A percentile compares a stretch with the other conserved stretches of the same genome.
These are phyloP conservation scores for Trichopoda pennipes DNA, from an alignment of 2,888 invertebrate genomes.

Conservation along the genomic window DNA sequence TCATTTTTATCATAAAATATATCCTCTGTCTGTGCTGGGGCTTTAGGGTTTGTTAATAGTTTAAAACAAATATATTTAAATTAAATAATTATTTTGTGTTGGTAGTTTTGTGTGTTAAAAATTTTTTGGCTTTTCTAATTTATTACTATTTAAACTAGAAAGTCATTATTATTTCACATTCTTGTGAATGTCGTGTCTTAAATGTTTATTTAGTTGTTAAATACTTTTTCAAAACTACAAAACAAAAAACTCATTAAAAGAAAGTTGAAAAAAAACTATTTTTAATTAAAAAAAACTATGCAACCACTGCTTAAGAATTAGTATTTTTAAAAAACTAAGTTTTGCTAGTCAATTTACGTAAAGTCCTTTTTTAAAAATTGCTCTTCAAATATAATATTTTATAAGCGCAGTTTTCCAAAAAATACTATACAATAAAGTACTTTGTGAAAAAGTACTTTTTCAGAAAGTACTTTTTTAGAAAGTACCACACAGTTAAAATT, in stretches of 20 bases:
- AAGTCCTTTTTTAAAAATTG: not conserved
- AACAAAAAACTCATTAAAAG: slow-evolving; percentile 23
- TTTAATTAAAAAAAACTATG: no score
- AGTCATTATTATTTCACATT: slow-evolving; percentile 2
- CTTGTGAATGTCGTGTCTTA: slow-evolving; percentile 4
- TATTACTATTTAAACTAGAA: slow-evolving; percentile 6
- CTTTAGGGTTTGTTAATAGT: slow-evolving; percentile 7
- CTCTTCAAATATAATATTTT: not conserved
- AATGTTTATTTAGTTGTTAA: not conserved
- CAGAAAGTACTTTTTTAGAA: not conserved
- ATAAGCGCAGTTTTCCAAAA: no score
- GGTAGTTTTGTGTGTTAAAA: not conserved
- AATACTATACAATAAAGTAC: no score
- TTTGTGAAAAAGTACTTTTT: not conserved
- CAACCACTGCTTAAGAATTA: no score
- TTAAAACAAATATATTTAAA: not conserved
- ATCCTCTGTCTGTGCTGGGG: not conserved
- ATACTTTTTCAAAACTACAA: not conserved
- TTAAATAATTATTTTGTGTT: not conserved
- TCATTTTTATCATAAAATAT: slow-evolving; percentile 12
- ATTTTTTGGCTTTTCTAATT: not conserved
- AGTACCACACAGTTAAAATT: not conserved
- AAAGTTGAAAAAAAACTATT: not conserved
- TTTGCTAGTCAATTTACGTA: not conserved
- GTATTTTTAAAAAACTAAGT: not conserved